Evolutionary conservation across 1,140 invertebrate species (phyloP).

Genomic region (Ectropis grisescens): DNA sequence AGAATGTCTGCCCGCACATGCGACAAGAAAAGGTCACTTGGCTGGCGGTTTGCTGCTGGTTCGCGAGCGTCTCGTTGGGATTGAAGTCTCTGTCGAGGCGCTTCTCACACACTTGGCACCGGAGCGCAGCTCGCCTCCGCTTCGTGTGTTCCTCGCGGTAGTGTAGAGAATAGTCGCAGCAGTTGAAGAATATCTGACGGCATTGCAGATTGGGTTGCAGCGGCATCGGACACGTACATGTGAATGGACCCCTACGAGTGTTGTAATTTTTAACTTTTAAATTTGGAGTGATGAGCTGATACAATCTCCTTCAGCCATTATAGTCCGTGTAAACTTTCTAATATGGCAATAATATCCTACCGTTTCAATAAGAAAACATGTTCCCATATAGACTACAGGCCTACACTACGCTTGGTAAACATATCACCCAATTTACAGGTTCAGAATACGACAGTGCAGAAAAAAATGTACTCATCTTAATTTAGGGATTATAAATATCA

Average conservation of each 20-base stretch:
- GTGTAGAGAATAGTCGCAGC: slow-evolving; percentile 62
- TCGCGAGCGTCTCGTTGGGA: slow-evolving; percentile 5
- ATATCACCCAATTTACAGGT: no score
- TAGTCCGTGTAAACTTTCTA: no score
- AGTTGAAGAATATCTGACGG: slow-evolving; percentile 53
- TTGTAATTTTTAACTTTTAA: neutral
- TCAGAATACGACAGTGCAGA: no score
- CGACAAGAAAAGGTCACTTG: slow-evolving; percentile 35
- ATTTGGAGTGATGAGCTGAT: no score
- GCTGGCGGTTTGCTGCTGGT: slow-evolving; percentile 12
- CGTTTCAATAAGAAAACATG: no score
- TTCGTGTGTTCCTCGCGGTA: slow-evolving; percentile 61
- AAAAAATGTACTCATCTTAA: no score
- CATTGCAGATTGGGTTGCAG: slow-evolving; percentile 41
- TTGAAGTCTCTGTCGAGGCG: slow-evolving; percentile 40
- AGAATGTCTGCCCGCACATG: slow-evolving; percentile 58
- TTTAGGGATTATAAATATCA: no score
- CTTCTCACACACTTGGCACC: slow-evolving; percentile 66
- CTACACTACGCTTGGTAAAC: no score
- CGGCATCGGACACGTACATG: slow-evolving; percentile 41
- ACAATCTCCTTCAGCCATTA: no score
- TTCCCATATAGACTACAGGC: no score
- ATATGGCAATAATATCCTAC: no score
- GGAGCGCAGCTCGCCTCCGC: slow-evolving; percentile 42
- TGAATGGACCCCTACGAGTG: slow-evolving; percentile 47